Evolutionary conservation across 2,797 vertebrate species (phyloP), one percentile per base, ranked within the genome.

Genomic region (Peromyscus aztecus): DNA sequence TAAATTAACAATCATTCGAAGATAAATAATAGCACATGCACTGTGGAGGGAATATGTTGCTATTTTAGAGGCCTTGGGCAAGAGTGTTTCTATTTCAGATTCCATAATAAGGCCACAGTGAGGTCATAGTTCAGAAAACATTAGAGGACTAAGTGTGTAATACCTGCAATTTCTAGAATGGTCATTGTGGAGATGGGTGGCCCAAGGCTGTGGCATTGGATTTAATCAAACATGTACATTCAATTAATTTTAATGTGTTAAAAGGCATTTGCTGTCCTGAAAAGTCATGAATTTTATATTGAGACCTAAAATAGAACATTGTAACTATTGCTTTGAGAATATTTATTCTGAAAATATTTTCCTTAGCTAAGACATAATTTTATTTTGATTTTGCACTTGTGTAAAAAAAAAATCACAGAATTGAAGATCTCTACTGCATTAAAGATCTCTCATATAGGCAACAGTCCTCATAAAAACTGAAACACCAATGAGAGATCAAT

Each of bases 161-260:
- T 52, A 84, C 78, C 34, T 85, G 89, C 19, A 65, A 82, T 91
- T 96, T 84, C 92, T 23, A 49, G 29, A 67, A 86, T 1, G 0
- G 31, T 31, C 40, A 3, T 67, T 43, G 37, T 29, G 11, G 29
- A 63, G 31, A 81, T 73, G 6, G 52, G 73, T 78, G 29, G 37
- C 92, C 94, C 43, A 29, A 67, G 77, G 95, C 83, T 82, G 55
- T 37, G 69, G 43, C 31, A 16, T 17, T 63, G 21, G 52, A 95
- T 80, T 92, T 97, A 96, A 97, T 96, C 94, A 97, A 82, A 94
- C 94, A 91, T 75, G 86, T 76, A 83, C 37, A 75, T 94, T 65
- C 91, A 80, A 96, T 96, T 97, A 97, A 95, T 94, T 96, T 85
- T 91, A 88, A 96, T 94, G 75, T 95, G 76, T 90, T 91, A 75